Evolutionary conservation across 2,888 invertebrate genomes (phyloP).

Genomic region (Erpobdella octoculata): DNA sequence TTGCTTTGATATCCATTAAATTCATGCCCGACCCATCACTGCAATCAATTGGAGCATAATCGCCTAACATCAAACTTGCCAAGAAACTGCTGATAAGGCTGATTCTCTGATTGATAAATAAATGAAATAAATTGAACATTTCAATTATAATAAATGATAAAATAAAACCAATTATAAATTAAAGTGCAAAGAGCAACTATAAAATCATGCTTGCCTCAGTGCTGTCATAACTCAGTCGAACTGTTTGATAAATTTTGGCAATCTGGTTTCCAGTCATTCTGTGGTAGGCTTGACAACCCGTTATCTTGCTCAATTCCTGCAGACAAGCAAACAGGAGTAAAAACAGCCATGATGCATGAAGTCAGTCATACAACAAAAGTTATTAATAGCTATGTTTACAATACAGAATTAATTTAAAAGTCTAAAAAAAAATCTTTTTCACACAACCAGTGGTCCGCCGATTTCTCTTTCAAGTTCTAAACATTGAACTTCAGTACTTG

Average conservation of each 20-base stretch:
- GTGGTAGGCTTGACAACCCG: constrained; percentile 79
- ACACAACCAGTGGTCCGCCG: constrained; percentile 66
- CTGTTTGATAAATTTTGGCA: constrained; percentile 64
- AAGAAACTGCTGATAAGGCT: constrained; percentile 87
- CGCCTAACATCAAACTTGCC: constrained; percentile 76
- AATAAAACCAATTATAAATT: neutral
- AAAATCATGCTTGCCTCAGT: no score
- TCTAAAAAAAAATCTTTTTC: neutral
- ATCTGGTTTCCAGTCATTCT: constrained; percentile 90
- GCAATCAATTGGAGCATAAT: constrained; percentile 79
- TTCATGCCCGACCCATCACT: constrained; percentile 96
- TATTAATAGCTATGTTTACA: neutral
- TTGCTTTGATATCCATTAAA: constrained; percentile 70
- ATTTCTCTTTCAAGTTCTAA: constrained; percentile 69
- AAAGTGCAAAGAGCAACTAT: no score
- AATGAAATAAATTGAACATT: neutral
- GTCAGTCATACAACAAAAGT: neutral
- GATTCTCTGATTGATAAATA: constrained; percentile 61
- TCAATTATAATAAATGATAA: neutral
- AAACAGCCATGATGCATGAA: neutral
- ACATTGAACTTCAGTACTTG: constrained; percentile 71
- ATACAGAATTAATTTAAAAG: neutral
- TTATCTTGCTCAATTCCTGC: constrained; percentile 69
- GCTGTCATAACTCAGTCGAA: constrained; percentile 63
- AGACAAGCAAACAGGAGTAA: constrained; percentile 39